Evolutionary conservation across 2,113 vertebrate species (phyloP), one percentile per base, ranked within the genome.

Genomic region (Platichthys stellatus): DNA sequence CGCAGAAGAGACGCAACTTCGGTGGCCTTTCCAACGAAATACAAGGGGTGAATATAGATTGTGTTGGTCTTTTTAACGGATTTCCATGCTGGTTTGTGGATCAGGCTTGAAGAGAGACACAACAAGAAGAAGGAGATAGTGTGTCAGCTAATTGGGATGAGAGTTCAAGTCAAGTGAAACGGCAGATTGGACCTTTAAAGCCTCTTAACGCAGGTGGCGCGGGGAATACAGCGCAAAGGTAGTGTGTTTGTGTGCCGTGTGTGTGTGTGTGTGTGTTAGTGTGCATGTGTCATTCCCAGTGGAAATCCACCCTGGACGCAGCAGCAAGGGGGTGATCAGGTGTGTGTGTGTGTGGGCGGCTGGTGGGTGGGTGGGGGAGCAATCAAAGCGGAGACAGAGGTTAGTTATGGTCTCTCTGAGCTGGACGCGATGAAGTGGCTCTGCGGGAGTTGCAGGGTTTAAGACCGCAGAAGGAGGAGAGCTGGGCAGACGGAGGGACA

Each of bases 181-280:
- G 88, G 88, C 91, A 92, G 93, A 91, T 89, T 88, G 87, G 86
- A 92, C 88, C 75, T 82, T 90, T 74, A 94, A 94, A 94, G 93
- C 93, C 85, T 93, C 92, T 94, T 94, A 94, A 89, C 86, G 76
- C 90, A 89, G 88, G 90, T 90, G 84, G 82, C 68, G 85, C 86
- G 72, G 75, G 80, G 78, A 82, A 86, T 69, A 84, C 63, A 61
- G 59, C 69, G 68, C 74, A 43, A 77, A 20, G 51, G 13, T 4
- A 14, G 23, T 59, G 76, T 76, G 54, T 78, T 47, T 73, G 72
- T 69, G 61, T 63, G 62, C 18, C 17, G 20, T 21, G 75, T 65
- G 18, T 78, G 64, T 63, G 69, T 63, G 69, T 70, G 74, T 71
- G 84, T 59, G 76, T 76, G 54, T 78, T 47, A 69, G 72, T 69